Evolutionary conservation across 2,113 vertebrate species (phyloP), one percentile per base, ranked within the genome.

Genomic region (Mystacornis crossleyi): DNA sequence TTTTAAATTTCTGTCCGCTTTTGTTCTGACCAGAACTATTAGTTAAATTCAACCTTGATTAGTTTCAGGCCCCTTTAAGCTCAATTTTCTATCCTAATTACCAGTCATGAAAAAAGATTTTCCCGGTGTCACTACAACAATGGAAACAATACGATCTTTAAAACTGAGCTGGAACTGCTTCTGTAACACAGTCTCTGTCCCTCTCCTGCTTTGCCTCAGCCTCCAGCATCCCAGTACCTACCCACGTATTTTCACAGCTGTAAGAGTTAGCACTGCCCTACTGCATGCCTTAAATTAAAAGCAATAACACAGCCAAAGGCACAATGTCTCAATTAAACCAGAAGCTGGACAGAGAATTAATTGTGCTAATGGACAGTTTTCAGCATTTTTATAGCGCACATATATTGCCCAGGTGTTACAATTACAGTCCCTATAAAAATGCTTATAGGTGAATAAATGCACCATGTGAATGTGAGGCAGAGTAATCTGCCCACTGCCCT

Each of bases 1-100:
- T 96, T 91, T 89, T 6, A 75, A 91, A 72, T 92, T 91, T 45
- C 24, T 67, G 14, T 23, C 33, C 4, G 2, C 6, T 29, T 64
- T 95, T 94, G 19, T 89, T 94, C 91, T 86, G 84, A 86, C 89
- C 80, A 84, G 57, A 94, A 91, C 80, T 89, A 91, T 95, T 97
- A 96, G 81, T 88, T 69, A 94, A 91, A 94, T 95, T 93, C 91
- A 96, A 87, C 91, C 77, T 87, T 89, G 81, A 84, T 91, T 84
- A 69, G 21, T 92, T 92, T 94, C 53, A 92, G 61, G 24, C 25
- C 40, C 23, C 57, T 81, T 74, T 86, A 93, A 93, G 77, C 81
- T 94, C n/a, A 86, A 43, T 72, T 93, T 81, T 90, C 47, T 95
- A 47, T 74, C 34, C 7, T 36, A 86, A 89, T 78, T 89, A 12